phyloP scores from a whole-genome alignment of 2,797 vertebrate species.

The Todus mexicanus region DNA sequence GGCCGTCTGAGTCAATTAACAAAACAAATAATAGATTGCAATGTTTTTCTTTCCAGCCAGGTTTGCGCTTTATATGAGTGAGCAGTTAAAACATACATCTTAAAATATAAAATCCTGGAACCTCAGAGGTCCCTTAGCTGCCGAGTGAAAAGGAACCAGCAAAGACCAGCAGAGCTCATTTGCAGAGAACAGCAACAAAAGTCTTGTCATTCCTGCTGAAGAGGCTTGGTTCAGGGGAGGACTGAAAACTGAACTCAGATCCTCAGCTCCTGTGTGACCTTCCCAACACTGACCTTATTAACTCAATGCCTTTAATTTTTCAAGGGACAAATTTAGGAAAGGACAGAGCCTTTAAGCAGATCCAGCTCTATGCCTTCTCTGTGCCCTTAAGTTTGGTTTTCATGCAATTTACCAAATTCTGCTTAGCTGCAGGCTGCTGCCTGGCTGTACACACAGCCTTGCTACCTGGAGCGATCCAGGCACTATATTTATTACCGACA shows the following conservation, averaged over 20 bases:
- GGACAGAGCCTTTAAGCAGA: not conserved
- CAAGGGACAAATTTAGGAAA: not conserved
- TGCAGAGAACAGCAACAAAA: not conserved
- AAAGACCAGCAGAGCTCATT: not conserved
- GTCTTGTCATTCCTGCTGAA: not conserved
- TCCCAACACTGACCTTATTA: not conserved
- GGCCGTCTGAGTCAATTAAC: conserved; percentile 45
- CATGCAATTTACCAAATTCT: not conserved
- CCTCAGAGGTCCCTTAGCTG: not conserved
- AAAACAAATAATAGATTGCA: conserved; percentile 42
- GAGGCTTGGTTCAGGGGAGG: not conserved
- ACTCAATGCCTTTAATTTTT: not conserved
- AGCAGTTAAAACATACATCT: not conserved
- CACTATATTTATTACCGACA: not conserved
- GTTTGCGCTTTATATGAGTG: not conserved
- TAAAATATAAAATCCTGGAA: not conserved
- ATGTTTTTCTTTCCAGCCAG: conserved; percentile 27
- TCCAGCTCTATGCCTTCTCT: not conserved
- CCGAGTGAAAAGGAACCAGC: not conserved
- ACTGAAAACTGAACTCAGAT: not conserved
- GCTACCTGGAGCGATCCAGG: not conserved
- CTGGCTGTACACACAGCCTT: not conserved
- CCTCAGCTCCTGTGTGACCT: not conserved
- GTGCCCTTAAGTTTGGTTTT: not conserved
- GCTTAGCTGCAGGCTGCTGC: not conserved